Conservation (phyloP, 2,888 invertebrate species). For the Smittia aterrima region DNA sequence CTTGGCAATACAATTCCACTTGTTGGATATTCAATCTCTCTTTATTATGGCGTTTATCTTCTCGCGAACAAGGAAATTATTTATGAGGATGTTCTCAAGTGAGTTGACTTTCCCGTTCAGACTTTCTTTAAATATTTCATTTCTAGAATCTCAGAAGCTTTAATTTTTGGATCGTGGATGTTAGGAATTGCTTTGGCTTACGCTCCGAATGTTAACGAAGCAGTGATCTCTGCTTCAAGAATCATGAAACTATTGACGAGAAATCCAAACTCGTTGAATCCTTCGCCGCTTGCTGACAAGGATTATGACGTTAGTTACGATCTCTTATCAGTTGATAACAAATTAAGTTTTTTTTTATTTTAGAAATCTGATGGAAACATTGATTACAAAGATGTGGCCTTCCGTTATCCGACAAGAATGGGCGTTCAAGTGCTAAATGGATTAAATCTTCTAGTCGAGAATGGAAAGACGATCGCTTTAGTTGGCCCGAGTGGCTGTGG, state of each 20-base stretch:
- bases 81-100: constrained; percentile 70
- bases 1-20: constrained; percentile 70
- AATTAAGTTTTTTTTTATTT: constrained; percentile 10
- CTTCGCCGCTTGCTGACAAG: constrained; percentile 54
- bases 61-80: constrained; percentile 61
- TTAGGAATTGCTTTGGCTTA: constrained; percentile 74
- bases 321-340: too few relatives aligned
- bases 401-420: constrained; percentile 79
- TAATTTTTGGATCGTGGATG: constrained; percentile 78
- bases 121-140: constrained; percentile 42
- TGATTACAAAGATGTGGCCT: constrained; percentile 66
- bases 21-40: constrained; percentile 67
- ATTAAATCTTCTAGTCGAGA: constrained; percentile 64
- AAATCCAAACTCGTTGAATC: constrained; percentile 58
- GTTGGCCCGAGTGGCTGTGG: constrained; percentile 70
- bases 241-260: constrained; percentile 64
- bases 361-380: constrained; percentile 61
- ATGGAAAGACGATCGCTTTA: constrained; percentile 72
- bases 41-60: constrained; percentile 70
- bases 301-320: constrained; percentile 56
- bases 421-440: constrained; percentile 72
- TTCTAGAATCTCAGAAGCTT: constrained; percentile 70
- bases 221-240: constrained; percentile 67
- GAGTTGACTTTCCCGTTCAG: constrained; percentile 47
- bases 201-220: constrained; percentile 73